A percentile compares a stretch with the other conserved stretches of the same genome.
Evolutionary conservation across 2,113 vertebrate genomes (phyloP).

Genomic region (Burhinus oedicnemus): DNA sequence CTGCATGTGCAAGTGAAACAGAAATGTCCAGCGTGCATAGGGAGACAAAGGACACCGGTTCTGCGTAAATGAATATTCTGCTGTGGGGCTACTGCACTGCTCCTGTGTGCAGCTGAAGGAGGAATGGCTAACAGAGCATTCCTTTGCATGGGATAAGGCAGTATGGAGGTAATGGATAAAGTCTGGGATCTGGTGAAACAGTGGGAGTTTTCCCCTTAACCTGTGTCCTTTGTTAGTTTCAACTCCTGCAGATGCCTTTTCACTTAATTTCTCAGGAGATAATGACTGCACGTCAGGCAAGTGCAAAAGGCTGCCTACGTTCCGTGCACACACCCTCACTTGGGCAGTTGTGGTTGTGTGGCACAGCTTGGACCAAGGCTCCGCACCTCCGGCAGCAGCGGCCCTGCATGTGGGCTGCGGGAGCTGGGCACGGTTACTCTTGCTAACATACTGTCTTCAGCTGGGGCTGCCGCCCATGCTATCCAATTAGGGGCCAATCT

Average conservation of each 20-base stretch:
- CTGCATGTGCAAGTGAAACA: background rate
- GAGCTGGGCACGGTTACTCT: background rate
- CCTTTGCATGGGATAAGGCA: accelerated
- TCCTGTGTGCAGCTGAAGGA: background rate
- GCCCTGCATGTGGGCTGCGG: background rate
- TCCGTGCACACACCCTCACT: accelerated
- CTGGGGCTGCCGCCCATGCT: background rate
- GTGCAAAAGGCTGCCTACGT: background rate
- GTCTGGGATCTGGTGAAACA: background rate
- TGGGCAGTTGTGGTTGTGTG: accelerated
- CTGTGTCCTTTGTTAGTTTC: background rate
- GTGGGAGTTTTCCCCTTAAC: background rate
- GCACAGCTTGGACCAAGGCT: background rate
- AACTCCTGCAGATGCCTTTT: background rate
- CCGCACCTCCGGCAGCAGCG: background rate
- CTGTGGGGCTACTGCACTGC: background rate
- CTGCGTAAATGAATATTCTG: background rate
- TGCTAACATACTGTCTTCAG: background rate
- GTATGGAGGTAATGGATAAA: background rate
- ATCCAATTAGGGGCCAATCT: background rate
- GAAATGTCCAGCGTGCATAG: accelerated
- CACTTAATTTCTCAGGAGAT: background rate
- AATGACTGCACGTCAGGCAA: background rate
- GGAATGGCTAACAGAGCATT: background rate
- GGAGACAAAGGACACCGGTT: background rate